Evolutionary conservation across 35 echinoderm and acorn worm species (phyloP).

Genomic region (Ophioderma brevispina): DNA sequence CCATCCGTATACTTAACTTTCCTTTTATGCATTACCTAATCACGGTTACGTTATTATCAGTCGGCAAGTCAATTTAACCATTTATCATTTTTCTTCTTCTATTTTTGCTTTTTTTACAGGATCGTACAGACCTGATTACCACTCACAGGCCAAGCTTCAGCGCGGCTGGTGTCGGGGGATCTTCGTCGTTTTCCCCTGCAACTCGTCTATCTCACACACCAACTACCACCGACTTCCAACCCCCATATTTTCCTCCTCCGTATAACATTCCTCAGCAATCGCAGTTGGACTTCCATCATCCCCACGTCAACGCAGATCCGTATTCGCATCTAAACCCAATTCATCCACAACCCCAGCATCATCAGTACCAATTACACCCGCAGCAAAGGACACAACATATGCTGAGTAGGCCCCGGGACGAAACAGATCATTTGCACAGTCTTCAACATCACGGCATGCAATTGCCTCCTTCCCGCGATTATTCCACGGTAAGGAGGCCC

Average conservation of each 20-base stretch:
- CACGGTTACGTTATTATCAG: background rate
- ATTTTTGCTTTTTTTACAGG: slow-evolving; percentile 51
- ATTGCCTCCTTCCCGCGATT: slow-evolving; percentile 84
- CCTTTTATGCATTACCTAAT: background rate
- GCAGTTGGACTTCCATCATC: slow-evolving; percentile 94
- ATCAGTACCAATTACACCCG: slow-evolving; percentile 88
- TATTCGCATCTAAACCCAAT: slow-evolving; percentile 94
- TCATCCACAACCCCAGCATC: slow-evolving; percentile 91
- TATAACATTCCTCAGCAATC: slow-evolving; percentile 98
- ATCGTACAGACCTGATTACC: slow-evolving; percentile 85
- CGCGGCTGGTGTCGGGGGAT: slow-evolving; percentile 77
- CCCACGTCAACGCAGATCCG: slow-evolving; percentile 92
- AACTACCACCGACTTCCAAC: slow-evolving; percentile 94
- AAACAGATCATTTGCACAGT: slow-evolving; percentile 78
- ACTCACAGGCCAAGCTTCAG: slow-evolving; percentile 92
- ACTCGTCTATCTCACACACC: slow-evolving; percentile 89
- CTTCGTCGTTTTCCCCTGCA: slow-evolving; percentile 85
- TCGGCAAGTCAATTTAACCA: background rate
- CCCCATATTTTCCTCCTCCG: slow-evolving; percentile 94
- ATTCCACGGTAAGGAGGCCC: slow-evolving; percentile 84
- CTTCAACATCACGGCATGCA: slow-evolving; percentile 97
- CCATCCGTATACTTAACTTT: background rate
- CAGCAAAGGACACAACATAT: slow-evolving; percentile 87
- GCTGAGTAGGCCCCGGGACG: slow-evolving; percentile 63
- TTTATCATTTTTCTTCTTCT: background rate